phyloP scores from a whole-genome alignment of 1,140 invertebrate genomes.

The Drosophila funebris region DNA sequence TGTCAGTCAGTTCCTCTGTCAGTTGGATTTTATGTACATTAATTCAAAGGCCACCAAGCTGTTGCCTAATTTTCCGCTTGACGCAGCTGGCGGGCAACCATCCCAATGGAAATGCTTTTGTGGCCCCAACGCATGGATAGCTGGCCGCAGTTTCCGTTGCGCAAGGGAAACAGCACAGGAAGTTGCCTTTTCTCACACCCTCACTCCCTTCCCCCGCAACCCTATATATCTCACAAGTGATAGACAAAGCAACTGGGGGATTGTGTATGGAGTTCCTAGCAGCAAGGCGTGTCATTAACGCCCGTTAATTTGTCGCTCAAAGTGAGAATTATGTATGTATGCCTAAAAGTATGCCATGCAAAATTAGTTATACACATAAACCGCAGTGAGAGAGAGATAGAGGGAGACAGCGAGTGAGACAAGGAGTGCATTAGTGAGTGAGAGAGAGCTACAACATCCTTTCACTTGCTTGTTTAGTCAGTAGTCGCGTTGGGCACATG shows the following conservation, averaged over 20 bases:
- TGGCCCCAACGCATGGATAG: neutral
- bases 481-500: constrained; percentile 25
- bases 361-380: constrained; percentile 66
- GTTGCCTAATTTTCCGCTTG: constrained; percentile 81
- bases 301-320: constrained; percentile 76
- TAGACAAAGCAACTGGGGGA: constrained; percentile 28
- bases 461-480: constrained; percentile 11
- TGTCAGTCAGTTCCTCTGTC: constrained; percentile 14
- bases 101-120: no score
- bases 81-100: constrained; percentile 48
- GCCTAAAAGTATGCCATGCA: constrained; percentile 70
- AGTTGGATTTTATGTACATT: constrained; percentile 51
- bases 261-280: neutral
- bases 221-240: constrained; percentile 29
- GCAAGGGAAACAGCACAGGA: constrained; percentile 53
- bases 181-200: constrained; percentile 2
- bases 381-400: constrained; percentile 10
- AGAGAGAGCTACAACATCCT: neutral
- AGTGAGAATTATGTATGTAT: constrained; percentile 53
- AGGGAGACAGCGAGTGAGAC: neutral
- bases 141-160: constrained; percentile 56
- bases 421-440: neutral
- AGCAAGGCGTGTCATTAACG: constrained; percentile 66
- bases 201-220: neutral
- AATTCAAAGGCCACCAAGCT: constrained; percentile 71